Conservation (phyloP, 2,113 vertebrate genomes). For the Cololabis saira region DNA sequence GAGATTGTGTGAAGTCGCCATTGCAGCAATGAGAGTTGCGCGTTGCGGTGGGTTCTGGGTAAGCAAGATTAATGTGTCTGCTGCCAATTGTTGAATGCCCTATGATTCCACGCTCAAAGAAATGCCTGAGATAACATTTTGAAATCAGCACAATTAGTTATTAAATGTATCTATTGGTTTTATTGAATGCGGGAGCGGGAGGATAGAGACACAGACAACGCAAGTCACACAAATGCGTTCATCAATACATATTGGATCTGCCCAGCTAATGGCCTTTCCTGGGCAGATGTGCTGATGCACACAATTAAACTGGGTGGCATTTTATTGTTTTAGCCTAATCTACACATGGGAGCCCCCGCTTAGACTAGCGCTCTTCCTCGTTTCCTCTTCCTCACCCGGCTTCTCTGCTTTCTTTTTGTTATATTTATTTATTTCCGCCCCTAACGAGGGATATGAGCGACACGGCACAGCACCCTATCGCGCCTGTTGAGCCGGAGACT, state of each 20-base stretch:
- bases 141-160: slow-evolving; percentile 74
- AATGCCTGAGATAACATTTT: slow-evolving; percentile 61
- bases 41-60: slow-evolving; percentile 46
- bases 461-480: slow-evolving; percentile 68
- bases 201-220: slow-evolving; percentile 53
- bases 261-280: slow-evolving; percentile 62
- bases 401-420: slow-evolving; percentile 9
- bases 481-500: slow-evolving; percentile 70
- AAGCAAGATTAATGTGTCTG: slow-evolving; percentile 74
- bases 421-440: neutral
- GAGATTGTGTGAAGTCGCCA: slow-evolving; percentile 56
- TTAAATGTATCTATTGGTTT: slow-evolving; percentile 72
- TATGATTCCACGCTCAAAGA: slow-evolving; percentile 42
- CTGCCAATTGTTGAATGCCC: slow-evolving; percentile 57
- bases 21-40: slow-evolving; percentile 49
- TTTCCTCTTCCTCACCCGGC: neutral
- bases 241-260: slow-evolving; percentile 71
- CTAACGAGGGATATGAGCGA: slow-evolving; percentile 73
- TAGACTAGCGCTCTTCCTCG: neutral
- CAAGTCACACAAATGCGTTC: slow-evolving; percentile 59
- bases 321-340: slow-evolving; percentile 35
- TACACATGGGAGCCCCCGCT: slow-evolving; percentile 19
- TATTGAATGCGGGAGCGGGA: slow-evolving; percentile 42
- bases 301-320: slow-evolving; percentile 40
- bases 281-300: slow-evolving; percentile 24